Conservation (phyloP, 2,888 invertebrate genomes). For the Cephus spinipes region DNA sequence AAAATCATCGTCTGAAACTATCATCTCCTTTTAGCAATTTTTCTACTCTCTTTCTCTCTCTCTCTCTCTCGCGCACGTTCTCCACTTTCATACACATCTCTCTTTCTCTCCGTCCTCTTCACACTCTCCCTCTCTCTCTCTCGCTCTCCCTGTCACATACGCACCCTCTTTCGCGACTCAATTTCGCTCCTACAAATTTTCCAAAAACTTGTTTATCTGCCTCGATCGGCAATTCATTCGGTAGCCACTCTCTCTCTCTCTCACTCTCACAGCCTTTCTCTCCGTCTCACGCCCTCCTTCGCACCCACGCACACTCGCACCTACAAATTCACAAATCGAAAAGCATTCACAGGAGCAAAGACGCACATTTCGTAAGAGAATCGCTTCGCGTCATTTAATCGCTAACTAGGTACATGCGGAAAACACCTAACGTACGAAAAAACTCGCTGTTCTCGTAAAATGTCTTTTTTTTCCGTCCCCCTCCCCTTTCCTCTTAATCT, state of each 20-base stretch:
- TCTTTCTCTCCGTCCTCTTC: neutral
- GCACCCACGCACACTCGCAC: neutral
- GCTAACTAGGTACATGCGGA: constrained; percentile 50
- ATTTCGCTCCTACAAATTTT: neutral
- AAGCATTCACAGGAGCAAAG: neutral
- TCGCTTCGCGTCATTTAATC: constrained; percentile 23
- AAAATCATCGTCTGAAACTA: constrained; percentile 31
- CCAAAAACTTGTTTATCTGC: neutral
- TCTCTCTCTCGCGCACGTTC: neutral
- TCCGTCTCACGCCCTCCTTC: constrained; percentile 15
- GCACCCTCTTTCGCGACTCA: constrained; percentile 5
- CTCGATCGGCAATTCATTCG: neutral
- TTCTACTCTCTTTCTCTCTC: constrained; percentile 15
- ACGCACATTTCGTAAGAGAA: neutral
- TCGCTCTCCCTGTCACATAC: constrained; percentile 1
- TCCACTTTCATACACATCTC: constrained; percentile 17
- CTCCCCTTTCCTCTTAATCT: neutral
- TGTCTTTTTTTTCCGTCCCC: constrained; percentile 3
- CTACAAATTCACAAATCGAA: neutral
- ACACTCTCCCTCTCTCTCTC: constrained; percentile 7
- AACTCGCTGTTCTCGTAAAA: constrained; percentile 25
- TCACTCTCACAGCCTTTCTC: constrained; percentile 9
- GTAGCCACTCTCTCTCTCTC: neutral
- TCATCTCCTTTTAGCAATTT: constrained; percentile 26
- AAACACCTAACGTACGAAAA: constrained; percentile 53